These are phyloP conservation scores for Chloropsis hardwickii DNA, from an alignment of 2,113 vertebrate genomes.

Conservation along the genomic window DNA sequence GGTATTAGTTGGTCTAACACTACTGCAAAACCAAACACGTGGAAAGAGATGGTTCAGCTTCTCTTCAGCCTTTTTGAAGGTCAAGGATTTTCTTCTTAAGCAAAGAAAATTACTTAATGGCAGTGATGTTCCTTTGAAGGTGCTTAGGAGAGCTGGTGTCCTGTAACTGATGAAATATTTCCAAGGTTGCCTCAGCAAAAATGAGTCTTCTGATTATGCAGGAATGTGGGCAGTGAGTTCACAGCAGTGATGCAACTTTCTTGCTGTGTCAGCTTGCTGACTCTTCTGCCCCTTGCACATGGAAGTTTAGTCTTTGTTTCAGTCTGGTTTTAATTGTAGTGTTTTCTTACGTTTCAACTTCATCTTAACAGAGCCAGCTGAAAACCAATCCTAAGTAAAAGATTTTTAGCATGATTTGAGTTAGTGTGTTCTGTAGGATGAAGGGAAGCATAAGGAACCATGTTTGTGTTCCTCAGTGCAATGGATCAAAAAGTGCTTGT, in stretches of 20 bases:
- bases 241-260: not conserved
- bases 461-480: not conserved
- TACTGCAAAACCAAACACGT: not conserved
- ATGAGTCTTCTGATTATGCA: not conserved
- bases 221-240: conserved; percentile 15
- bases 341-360: not conserved
- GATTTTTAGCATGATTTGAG: not conserved
- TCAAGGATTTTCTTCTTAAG: not conserved
- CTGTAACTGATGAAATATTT: not conserved
- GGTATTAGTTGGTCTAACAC: not conserved
- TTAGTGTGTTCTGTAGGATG: not conserved
- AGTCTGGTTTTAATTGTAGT: not conserved
- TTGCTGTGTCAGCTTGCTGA: not conserved
- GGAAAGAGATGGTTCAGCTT: not conserved
- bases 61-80: not conserved
- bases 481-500: not conserved
- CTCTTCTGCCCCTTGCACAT: not conserved
- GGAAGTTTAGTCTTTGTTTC: not conserved
- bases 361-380: not conserved
- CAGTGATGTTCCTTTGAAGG: not conserved
- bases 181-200: conserved; percentile 39
- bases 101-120: not conserved
- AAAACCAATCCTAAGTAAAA: not conserved
- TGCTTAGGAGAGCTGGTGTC: not conserved
- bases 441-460: not conserved